phyloP scores from a whole-genome alignment of 2,797 vertebrate genomes.

The Falco concolor region DNA sequence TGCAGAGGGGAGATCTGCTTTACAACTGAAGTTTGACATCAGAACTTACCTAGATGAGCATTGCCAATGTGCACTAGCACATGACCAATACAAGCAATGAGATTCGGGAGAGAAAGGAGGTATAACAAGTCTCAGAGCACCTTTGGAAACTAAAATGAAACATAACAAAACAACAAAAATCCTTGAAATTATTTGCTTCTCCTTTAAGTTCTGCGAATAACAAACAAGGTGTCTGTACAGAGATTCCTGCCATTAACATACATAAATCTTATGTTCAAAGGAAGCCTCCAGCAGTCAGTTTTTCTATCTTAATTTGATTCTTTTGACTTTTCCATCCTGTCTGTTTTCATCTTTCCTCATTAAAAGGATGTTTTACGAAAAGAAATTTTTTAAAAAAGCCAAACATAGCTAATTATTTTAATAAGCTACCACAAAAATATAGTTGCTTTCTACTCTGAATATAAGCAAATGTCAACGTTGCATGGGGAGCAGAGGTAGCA shows the following conservation, averaged over 20 bases:
- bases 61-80: rapidly evolving
- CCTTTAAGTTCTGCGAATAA: neutral
- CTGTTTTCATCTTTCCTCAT: constrained; percentile 59
- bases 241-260: constrained; percentile 37
- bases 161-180: neutral
- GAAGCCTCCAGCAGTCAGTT: constrained; percentile 45
- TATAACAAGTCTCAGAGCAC: neutral
- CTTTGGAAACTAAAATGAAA: neutral
- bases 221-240: constrained; percentile 39
- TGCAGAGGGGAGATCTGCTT: neutral
- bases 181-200: neutral
- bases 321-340: constrained; percentile 47
- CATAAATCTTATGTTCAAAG: constrained; percentile 43
- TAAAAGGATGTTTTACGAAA: constrained; percentile 47
- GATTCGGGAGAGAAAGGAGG: neutral
- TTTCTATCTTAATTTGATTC: constrained; percentile 58
- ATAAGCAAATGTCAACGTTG: constrained; percentile 53
- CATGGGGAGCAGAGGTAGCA: constrained; percentile 33
- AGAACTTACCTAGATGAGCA: neutral
- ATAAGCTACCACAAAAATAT: constrained; percentile 28
- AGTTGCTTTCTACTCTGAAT: constrained; percentile 34
- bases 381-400: neutral
- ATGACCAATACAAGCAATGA: rapidly evolving
- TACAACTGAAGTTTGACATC: neutral
- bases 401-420: constrained; percentile 64